Base-by-base conservation (phyloP, 2,113 vertebrate genomes). In the Hymenochirus boettgeri region DNA sequence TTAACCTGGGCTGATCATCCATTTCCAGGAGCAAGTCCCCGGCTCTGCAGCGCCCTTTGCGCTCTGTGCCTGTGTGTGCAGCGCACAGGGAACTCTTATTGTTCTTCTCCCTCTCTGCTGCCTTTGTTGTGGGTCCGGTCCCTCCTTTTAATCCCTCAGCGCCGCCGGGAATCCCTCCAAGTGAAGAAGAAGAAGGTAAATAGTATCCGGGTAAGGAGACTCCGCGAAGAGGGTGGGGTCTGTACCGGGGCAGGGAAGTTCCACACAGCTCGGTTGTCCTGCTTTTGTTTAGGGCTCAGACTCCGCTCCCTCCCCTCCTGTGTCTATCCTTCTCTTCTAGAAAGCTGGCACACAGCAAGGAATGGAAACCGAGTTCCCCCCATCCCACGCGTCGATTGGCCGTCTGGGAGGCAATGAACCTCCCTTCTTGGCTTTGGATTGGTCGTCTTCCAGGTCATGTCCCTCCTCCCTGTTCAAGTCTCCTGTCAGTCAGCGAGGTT, bases 1-100 rank as follows among this genome's bases (percentile, higher is more conserved):
- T 95, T 86, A 96, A 78, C 86, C 95, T 82, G 80, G 94, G 89
- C 90, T 96, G 94, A 75, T 96, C 93, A 83, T 96, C 95, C 95
- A 95, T 95, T 78, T 83, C 90, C 83, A 56, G 70, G 70, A 62
- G 65, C 64, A 52, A 69, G 62, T 74, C 71, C 73, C 45, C n/a
- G n/a, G 75, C 69, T 69, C 72, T 55, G 70, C 73, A 77, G 71
- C 78, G 33, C 74, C 50, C 61, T 63, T 22, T 33, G 71, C 78
- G 33, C 74, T 35, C 61, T 63, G 31, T 33, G 27, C n/a, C 46
- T 27, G 53, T 18, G 53, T 26, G 33, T 42, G 56, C 56, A 42
- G 56, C 56, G 54, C 29, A 35, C 29, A 35, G 54, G 29, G 18
- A 35, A 57, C 29, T 57, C 29, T 57, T 57, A 57, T 57, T 57